These are phyloP conservation scores for Chaunax sp. DNA, from an alignment of 2,797 vertebrate species.

Conservation along the genomic window DNA sequence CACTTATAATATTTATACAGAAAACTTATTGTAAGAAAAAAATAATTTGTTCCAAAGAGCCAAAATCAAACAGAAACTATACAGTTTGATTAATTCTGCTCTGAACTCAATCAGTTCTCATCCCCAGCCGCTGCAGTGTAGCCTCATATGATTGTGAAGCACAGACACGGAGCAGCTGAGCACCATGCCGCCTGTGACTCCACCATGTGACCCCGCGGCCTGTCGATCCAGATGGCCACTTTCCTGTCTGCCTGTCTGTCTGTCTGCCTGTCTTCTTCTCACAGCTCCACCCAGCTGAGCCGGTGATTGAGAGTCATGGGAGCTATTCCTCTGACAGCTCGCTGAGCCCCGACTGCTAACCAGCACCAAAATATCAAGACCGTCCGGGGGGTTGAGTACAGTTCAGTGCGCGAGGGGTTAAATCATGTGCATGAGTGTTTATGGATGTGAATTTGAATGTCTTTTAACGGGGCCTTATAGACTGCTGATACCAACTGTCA, in stretches of 20 bases:
- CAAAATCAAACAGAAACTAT: conserved; percentile 39
- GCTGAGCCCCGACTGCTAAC: conserved; percentile 42
- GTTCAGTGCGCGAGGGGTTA: conserved; percentile 38
- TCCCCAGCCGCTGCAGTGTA: conserved; percentile 39
- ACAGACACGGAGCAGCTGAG: conserved; percentile 72
- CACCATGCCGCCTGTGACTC: conserved; percentile 69
- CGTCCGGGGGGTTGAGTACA: background rate
- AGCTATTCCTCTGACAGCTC: conserved; percentile 48
- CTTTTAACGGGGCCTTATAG: conserved; percentile 15
- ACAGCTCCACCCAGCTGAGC: conserved; percentile 47
- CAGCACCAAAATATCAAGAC: conserved; percentile 28
- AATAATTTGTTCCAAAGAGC: conserved; percentile 3
- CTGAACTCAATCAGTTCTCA: conserved; percentile 19
- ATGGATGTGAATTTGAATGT: conserved; percentile 19
- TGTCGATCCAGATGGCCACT: conserved; percentile 77
- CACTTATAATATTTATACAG: background rate
- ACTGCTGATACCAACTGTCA: conserved; percentile 19
- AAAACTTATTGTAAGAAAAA: background rate
- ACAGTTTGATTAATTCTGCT: conserved; percentile 44
- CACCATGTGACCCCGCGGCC: conserved; percentile 70
- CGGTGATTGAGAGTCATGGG: conserved; percentile 8
- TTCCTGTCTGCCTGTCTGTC: conserved; percentile 40
- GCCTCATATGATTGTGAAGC: conserved; percentile 58
- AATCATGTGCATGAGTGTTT: conserved; percentile 34
- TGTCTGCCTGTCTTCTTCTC: conserved; percentile 34